Evolutionary conservation across 2,797 vertebrate genomes (phyloP).

Genomic region (Tragelaphus eurycerus): DNA sequence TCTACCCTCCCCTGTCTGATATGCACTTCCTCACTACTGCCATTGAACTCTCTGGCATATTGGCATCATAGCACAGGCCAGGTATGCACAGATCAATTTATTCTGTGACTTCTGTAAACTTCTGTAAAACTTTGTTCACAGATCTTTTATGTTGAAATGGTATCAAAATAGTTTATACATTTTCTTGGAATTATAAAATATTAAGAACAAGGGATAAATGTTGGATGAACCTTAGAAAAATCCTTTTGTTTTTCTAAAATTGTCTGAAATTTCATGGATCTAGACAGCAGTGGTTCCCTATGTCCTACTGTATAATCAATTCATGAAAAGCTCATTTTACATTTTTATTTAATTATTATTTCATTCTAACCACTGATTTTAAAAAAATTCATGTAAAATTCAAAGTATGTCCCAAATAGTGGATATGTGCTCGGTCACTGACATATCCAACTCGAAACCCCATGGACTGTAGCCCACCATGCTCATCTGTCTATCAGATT

Average conservation of each 20-base stretch:
- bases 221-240: background rate
- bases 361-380: background rate
- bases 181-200: background rate
- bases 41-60: background rate
- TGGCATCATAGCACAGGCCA: background rate
- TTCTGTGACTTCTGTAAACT: background rate
- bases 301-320: background rate
- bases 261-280: background rate
- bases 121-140: background rate
- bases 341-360: background rate
- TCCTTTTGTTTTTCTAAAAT: background rate
- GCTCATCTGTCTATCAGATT: background rate
- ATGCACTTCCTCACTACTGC: background rate
- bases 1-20: no score
- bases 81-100: background rate
- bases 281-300: background rate
- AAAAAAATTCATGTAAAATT: background rate
- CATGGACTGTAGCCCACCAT: background rate
- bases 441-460: background rate
- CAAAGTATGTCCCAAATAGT: background rate
- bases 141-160: background rate
- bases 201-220: background rate
- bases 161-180: background rate
- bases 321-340: background rate
- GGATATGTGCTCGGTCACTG: background rate